Percentiles rank a stretch among this genome's conserved stretches.
phyloP scores from a whole-genome alignment of 2,888 invertebrate species.

The Pristionchus japonicus region DNA sequence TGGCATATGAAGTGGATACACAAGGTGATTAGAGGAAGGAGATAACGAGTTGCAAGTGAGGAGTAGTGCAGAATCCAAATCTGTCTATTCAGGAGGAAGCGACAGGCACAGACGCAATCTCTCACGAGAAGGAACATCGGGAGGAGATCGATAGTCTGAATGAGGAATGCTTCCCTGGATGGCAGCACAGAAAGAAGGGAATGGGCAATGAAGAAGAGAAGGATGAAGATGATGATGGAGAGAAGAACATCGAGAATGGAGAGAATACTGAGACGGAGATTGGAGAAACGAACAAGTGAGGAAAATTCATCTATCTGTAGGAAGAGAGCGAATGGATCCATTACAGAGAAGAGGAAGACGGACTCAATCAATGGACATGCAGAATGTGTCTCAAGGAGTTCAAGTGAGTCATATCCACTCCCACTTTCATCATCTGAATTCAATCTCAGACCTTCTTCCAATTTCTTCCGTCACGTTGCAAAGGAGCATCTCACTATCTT shows the following conservation, averaged over 20 bases:
- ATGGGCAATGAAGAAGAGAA: constrained; percentile 5
- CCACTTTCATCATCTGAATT: no score
- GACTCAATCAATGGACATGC: constrained; percentile 52
- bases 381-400: constrained; percentile 58
- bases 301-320: not conserved
- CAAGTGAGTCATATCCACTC: constrained; percentile 30
- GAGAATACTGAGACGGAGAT: not conserved
- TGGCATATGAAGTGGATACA: constrained; percentile 68
- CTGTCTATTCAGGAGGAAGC: constrained; percentile 45
- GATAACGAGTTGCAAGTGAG: not conserved
- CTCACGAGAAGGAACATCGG: constrained; percentile 59
- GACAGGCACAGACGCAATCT: constrained; percentile 57
- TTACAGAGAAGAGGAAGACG: constrained; percentile 33
- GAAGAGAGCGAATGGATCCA: not conserved
- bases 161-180: constrained; percentile 69
- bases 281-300: constrained; percentile 19
- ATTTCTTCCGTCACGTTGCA: constrained; percentile 65
- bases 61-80: not conserved
- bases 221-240: not conserved
- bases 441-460: constrained; percentile 59
- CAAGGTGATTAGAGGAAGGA: constrained; percentile 48
- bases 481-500: constrained; percentile 70
- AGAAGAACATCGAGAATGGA: constrained; percentile 7
- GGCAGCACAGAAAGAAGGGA: constrained; percentile 57
- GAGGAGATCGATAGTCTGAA: constrained; percentile 63